These are phyloP conservation scores for Probaryconus sp. DNA, from an alignment of 1,140 invertebrate genomes.

Conservation along the genomic window DNA sequence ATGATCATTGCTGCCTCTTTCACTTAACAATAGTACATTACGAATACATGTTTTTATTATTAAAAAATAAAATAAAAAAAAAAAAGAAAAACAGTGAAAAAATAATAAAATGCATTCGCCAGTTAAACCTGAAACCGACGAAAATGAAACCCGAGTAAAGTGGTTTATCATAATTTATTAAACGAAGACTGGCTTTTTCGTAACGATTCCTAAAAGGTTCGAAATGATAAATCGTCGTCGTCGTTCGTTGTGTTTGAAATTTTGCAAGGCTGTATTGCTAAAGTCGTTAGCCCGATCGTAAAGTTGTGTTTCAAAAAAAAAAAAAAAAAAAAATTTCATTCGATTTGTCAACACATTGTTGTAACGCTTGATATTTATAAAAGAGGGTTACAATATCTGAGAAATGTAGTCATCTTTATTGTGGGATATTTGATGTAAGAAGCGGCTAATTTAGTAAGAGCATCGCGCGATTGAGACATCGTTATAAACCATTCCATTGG, in stretches of 20 bases:
- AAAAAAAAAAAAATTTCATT: too few relatives aligned
- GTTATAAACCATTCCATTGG: slow-evolving; percentile 64
- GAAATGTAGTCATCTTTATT: slow-evolving; percentile 56
- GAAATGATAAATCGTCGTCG: slow-evolving; percentile 46
- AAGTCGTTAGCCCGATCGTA: slow-evolving; percentile 11
- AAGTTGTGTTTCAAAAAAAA: slow-evolving; percentile 29
- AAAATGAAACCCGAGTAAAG: too few relatives aligned
- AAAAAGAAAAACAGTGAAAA: slow-evolving; percentile 2
- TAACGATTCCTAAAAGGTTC: slow-evolving; percentile 29
- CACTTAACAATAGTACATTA: slow-evolving; percentile 60
- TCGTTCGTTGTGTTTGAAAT: too few relatives aligned
- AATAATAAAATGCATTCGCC: slow-evolving; percentile 56
- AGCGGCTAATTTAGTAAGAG: slow-evolving; percentile 70
- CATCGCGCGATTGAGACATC: slow-evolving; percentile 70
- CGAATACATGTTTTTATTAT: slow-evolving; percentile 47
- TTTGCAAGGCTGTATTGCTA: slow-evolving; percentile 35
- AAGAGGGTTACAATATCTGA: slow-evolving; percentile 14
- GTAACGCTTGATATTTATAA: slow-evolving; percentile 55
- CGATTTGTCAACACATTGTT: slow-evolving; percentile 57
- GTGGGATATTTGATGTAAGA: slow-evolving; percentile 52
- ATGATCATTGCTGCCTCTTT: slow-evolving; percentile 60
- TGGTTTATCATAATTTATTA: too few relatives aligned
- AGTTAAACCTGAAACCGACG: too few relatives aligned
- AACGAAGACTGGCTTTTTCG: background rate
- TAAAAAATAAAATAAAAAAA: slow-evolving; percentile 56